These are phyloP conservation scores for Philopotamus ludificatus DNA, from an alignment of 1,140 invertebrate species.

Conservation along the genomic window DNA sequence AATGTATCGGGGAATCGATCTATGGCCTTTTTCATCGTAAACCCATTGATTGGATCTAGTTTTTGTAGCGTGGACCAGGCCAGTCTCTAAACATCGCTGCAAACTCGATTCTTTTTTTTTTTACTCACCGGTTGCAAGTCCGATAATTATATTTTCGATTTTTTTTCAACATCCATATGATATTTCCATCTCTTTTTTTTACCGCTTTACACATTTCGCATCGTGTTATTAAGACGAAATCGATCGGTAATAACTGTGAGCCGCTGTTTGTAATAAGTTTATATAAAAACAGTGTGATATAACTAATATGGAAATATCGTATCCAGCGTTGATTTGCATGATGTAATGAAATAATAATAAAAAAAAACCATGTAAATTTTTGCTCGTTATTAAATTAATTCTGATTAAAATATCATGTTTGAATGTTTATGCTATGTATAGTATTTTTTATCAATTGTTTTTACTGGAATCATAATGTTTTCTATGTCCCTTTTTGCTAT, in stretches of 20 bases:
- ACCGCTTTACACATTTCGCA: neutral
- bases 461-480: too few species aligned
- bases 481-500: too few species aligned
- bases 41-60: slow-evolving; percentile 31
- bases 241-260: neutral
- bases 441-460: too few species aligned
- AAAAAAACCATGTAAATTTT: too few species aligned
- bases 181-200: neutral
- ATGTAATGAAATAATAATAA: too few species aligned
- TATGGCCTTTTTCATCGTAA: slow-evolving; percentile 23
- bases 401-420: too few species aligned
- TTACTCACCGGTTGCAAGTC: neutral
- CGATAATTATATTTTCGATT: neutral
- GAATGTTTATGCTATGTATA: too few species aligned
- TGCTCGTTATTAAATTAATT: too few species aligned
- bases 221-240: neutral
- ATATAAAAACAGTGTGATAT: neutral
- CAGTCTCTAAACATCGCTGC: slow-evolving; percentile 7
- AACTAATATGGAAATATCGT: too few species aligned
- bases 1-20: slow-evolving; percentile 32
- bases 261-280: neutral
- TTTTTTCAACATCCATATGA: neutral
- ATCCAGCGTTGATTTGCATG: too few species aligned
- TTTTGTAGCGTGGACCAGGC: slow-evolving; percentile 14
- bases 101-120: neutral